phyloP scores from a whole-genome alignment of 1,140 invertebrate genomes.

The Lordiphosa stackelbergi region DNA sequence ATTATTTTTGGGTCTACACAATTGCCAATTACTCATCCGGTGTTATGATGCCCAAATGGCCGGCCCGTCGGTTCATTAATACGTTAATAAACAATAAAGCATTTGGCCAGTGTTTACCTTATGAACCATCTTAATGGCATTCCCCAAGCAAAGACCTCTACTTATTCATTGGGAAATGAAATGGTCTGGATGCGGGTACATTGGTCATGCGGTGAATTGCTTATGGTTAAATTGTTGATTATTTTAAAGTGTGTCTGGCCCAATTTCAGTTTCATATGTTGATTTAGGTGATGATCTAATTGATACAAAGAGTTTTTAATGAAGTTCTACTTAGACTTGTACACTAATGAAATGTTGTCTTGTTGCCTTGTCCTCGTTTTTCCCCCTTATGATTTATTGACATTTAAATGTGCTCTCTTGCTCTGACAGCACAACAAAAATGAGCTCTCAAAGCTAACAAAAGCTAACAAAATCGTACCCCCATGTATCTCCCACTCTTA shows the following conservation, averaged over 20 bases:
- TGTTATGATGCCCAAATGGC: conserved; percentile 12
- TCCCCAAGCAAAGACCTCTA: conserved; percentile 12
- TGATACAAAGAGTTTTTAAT: too few relatives aligned
- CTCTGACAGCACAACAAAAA: conserved; percentile 15
- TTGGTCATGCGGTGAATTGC: conserved; percentile 31
- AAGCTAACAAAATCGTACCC: not conserved
- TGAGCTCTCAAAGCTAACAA: not conserved
- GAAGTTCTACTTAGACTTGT: too few relatives aligned
- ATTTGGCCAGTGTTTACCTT: conserved; percentile 63
- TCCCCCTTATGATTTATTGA: conserved; percentile 65
- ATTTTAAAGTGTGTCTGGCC: conserved; percentile 51
- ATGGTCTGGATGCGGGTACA: conserved; percentile 32
- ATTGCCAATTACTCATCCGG: conserved; percentile 60
- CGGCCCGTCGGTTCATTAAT: conserved; percentile 21
- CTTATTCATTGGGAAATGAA: conserved; percentile 19
- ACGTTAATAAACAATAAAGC: conserved; percentile 65
- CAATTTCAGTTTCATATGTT: conserved; percentile 26
- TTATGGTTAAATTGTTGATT: conserved; percentile 60
- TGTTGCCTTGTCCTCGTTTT: not conserved
- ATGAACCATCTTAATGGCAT: conserved; percentile 63
- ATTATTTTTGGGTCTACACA: conserved; percentile 25
- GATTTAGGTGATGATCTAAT: conserved; percentile 36
- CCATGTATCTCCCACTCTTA: too few relatives aligned
- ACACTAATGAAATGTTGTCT: conserved; percentile 23
- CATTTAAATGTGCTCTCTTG: conserved; percentile 52